Base-by-base conservation (phyloP, 2,113 vertebrate genomes). In the Pyxicephalus adspersus region DNA sequence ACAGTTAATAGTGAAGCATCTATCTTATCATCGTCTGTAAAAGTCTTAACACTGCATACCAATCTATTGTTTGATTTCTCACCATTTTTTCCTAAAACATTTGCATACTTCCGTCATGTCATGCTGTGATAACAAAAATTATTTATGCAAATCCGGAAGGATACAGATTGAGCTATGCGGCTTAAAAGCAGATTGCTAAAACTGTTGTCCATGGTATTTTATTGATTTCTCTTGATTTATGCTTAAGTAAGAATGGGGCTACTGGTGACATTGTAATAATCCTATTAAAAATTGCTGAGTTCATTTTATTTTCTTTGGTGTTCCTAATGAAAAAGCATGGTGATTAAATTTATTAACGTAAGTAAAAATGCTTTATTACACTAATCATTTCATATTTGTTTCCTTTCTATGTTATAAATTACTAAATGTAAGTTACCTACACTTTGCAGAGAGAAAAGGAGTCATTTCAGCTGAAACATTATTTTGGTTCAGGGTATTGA, bases 121-220 rank as follows among this genome's bases (percentile, higher is more conserved):
- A 23, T 70, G 65, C 66, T 70, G 65, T 61, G 66, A 79, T 78
- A 67, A 79, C 51, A 77, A 60, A 77, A 65, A 79, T 70, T 68
- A 79, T 79, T 79, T 70, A 79, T 70, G 65, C 28, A 60, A 71
- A 80, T 80, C 55, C 31, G 0, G 26, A 3, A 51, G 45, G 51
- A 18, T 28, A 50, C 26, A 61, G 34, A 28, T 22, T 15, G 20
- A 38, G 34, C 28, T 58, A 29, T 38, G 29, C 28, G 31, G 71
- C 60, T 60, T 38, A 38, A 74, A 74, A 52, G 51, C 20, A 28
- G 68, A 52, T 57, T 57, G 26, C 68, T 31, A 18, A 55, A 55
- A 58, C 9, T n/a, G 23, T 57, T 58, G 28, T 60, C 20, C 18
- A 60, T 74, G n/a, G 4, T 58, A 29, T 71, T 31, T 74, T 60